These are phyloP conservation scores for Threskiornis aethiopicus DNA, from an alignment of 2,797 vertebrate genomes.

Conservation along the genomic window DNA sequence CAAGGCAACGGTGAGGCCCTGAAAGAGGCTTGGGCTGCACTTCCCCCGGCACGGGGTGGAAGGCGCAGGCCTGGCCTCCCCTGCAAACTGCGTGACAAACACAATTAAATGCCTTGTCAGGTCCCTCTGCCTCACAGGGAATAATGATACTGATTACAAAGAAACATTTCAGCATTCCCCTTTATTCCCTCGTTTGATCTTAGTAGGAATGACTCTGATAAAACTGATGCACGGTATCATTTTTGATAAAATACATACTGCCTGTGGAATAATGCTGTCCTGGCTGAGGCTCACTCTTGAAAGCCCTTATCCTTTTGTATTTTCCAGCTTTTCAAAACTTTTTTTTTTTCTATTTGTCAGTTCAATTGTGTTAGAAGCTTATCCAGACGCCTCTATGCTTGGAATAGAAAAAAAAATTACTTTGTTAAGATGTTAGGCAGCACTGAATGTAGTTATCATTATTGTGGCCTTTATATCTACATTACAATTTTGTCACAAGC, in stretches of 20 bases:
- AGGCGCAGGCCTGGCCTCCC: not conserved
- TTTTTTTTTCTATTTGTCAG: conserved; percentile 60
- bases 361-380: conserved; percentile 72
- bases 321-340: conserved; percentile 68
- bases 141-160: conserved; percentile 62
- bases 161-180: conserved; percentile 60
- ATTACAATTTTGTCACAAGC: conserved; percentile 84
- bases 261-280: conserved; percentile 50
- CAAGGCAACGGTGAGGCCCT: not conserved
- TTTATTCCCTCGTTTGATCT: conserved; percentile 59
- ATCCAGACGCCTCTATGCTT: conserved; percentile 51
- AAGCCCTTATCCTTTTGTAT: conserved; percentile 57
- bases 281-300: not conserved
- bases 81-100: conserved; percentile 23
- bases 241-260: conserved; percentile 64
- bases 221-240: conserved; percentile 24
- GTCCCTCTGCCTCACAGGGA: conserved; percentile 53
- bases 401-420: conserved; percentile 67
- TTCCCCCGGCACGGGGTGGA: accelerated
- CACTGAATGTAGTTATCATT: conserved; percentile 81
- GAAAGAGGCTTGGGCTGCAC: not conserved
- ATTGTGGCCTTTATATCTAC: conserved; percentile 84
- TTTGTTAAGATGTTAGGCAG: conserved; percentile 80
- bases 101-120: conserved; percentile 71
- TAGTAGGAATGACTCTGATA: conserved; percentile 55